Percentiles rank a stretch among this genome's conserved stretches.
Evolutionary conservation across 2,888 invertebrate species (phyloP).

Genomic region (Acleris sparsana): DNA sequence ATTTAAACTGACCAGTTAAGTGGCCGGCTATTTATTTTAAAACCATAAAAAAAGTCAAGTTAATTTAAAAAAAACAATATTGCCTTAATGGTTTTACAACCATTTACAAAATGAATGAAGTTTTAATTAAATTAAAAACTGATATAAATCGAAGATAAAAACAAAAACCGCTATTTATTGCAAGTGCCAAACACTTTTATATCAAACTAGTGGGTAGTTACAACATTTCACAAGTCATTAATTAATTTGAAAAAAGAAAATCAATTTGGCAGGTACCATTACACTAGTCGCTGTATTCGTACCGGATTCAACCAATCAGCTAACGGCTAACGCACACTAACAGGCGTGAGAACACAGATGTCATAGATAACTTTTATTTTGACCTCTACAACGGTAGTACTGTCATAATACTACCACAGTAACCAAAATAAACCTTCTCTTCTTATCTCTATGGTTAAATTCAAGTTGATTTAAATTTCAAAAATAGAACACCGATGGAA

Average conservation of each 20-base stretch:
- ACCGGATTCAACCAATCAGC: conserved; percentile 63
- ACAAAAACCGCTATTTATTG: not conserved
- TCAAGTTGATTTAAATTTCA: conserved; percentile 24
- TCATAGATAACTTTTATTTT: conserved; percentile 67
- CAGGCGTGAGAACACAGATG: conserved; percentile 75
- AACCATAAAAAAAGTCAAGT: too few species aligned
- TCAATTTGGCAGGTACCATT: conserved; percentile 55
- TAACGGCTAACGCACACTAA: conserved; percentile 56
- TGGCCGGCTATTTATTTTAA: too few species aligned
- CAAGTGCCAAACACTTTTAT: conserved; percentile 13
- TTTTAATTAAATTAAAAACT: not conserved
- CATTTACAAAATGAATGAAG: too few species aligned
- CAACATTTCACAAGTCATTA: conserved; percentile 13
- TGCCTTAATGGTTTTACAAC: too few species aligned
- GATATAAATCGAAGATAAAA: not conserved
- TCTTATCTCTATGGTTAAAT: conserved; percentile 28
- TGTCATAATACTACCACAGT: conserved; percentile 41
- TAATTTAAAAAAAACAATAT: too few species aligned
- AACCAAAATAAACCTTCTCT: conserved; percentile 40
- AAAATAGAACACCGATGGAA: conserved; percentile 41
- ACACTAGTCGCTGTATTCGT: conserved; percentile 59
- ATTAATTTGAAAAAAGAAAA: conserved; percentile 15
- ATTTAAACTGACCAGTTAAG: too few species aligned
- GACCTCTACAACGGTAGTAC: conserved; percentile 64
- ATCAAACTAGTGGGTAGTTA: not conserved